Base-by-base conservation (phyloP, 2,113 vertebrate species). In the Brachypodius melanocephalos region DNA sequence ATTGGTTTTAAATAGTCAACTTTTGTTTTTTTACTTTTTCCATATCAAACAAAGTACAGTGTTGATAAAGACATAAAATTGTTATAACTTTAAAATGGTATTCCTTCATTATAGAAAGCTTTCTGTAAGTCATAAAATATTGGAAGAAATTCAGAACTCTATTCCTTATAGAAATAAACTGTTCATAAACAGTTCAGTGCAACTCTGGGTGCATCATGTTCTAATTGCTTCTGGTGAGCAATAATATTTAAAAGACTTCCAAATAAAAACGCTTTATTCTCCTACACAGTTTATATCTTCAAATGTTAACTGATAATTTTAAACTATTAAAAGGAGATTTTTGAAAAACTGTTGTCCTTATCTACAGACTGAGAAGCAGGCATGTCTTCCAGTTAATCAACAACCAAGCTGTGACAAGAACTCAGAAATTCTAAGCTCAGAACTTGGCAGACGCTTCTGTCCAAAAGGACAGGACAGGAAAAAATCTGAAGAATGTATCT, bases 221-320 rank as follows among this genome's bases (percentile, higher is more conserved):
- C 49, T 74, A 85, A 85, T 91, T 91, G 75, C 10, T 9, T 86
- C 68, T 63, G 25, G 21, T 88, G 48, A 94, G 38, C 34, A 91
- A 86, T 62, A 95, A 77, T 68, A 88, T 85, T 95, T 84, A 72
- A 84, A 75, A 69, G 55, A 26, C 43, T 91, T 81, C 32, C 57
- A 86, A 92, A 80, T 86, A 89, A 78, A 77, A 93, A 66, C 34
- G 55, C 20, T 94, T 78, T 84, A 75, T 36, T 93, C 46, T 89
- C 82, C 63, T 74, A 91, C 71, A 19, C 46, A 59, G 46, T 58
- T 95, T 89, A 86, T 75, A 38, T 46, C 32, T 91, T 94, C 76
- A 96, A 84, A 84, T 84, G 49, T 46, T 95, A 90, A 75, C 48
- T 85, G 63, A 82, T 69, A 36, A 6, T 90, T 73, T 75, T 52